These are phyloP conservation scores for Melanerpes formicivorus DNA, from an alignment of 2,113 vertebrate genomes.

Conservation along the genomic window DNA sequence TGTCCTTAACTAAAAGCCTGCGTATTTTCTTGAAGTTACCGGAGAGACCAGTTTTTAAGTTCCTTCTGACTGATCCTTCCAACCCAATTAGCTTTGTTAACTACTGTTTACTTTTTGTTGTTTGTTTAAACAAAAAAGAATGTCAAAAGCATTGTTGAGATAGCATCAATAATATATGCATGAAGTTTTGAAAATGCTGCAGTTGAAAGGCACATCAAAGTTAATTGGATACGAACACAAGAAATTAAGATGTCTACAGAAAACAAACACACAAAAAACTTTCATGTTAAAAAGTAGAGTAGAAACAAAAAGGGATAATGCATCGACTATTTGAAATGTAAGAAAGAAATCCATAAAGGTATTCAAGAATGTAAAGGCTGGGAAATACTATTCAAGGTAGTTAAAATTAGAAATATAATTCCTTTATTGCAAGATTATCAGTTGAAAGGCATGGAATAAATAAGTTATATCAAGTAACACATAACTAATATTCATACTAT, in stretches of 20 bases:
- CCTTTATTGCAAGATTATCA: neutral
- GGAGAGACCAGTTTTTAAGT: neutral
- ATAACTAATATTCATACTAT: neutral
- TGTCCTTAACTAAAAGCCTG: neutral
- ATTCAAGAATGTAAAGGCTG: neutral
- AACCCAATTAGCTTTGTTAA: slow-evolving; percentile 14
- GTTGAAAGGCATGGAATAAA: neutral
- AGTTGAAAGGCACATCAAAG: neutral
- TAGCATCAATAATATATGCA: slow-evolving; percentile 38
- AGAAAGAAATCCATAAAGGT: neutral
- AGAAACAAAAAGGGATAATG: neutral
- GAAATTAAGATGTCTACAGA: slow-evolving; percentile 1
- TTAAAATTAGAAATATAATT: neutral
- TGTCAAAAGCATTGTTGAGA: slow-evolving; percentile 18
- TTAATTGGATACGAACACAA: slow-evolving; percentile 41
- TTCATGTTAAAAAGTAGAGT: neutral
- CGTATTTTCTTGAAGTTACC: neutral
- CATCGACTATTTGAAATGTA: neutral
- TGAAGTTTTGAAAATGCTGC: slow-evolving; percentile 6
- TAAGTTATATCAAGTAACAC: neutral
- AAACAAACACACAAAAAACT: neutral
- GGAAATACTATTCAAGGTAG: neutral
- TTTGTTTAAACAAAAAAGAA: neutral
- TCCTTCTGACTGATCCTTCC: neutral
- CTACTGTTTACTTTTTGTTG: neutral